phyloP scores from a whole-genome alignment of 2,113 vertebrate genomes.

The Elephas maximus region DNA sequence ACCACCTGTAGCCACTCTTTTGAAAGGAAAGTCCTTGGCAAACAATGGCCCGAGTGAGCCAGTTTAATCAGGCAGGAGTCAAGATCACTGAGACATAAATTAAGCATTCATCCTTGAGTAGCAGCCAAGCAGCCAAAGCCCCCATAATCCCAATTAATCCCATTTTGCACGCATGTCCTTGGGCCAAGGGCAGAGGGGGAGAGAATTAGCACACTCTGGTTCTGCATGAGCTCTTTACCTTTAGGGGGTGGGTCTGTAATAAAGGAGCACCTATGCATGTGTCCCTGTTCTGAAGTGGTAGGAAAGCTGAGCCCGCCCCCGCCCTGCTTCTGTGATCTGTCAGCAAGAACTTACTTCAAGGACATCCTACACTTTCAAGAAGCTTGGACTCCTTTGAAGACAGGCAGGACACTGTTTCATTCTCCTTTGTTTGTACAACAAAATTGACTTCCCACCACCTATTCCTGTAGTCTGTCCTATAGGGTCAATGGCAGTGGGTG shows the following conservation, averaged over 20 bases:
- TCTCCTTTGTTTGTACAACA: slow-evolving; percentile 14
- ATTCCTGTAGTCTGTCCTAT: neutral
- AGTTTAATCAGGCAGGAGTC: slow-evolving; percentile 83
- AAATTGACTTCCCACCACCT: neutral
- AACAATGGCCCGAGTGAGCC: slow-evolving; percentile 78
- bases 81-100: slow-evolving; percentile 85
- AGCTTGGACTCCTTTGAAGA: slow-evolving; percentile 8
- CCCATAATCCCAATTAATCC: slow-evolving; percentile 87
- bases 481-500: no score
- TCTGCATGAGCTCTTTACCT: slow-evolving; percentile 83
- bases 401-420: neutral
- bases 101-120: slow-evolving; percentile 86
- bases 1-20: slow-evolving; percentile 79
- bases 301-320: neutral
- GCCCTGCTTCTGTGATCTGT: neutral
- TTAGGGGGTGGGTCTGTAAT: slow-evolving; percentile 77
- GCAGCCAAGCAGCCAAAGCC: slow-evolving; percentile 85
- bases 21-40: slow-evolving; percentile 83
- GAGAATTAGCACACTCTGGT: slow-evolving; percentile 71
- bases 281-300: neutral
- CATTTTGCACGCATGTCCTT: slow-evolving; percentile 82
- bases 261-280: slow-evolving; percentile 63
- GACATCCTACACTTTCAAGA: slow-evolving; percentile 59
- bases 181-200: slow-evolving; percentile 81
- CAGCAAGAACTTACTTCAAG: slow-evolving; percentile 78